Evolutionary conservation across 1,140 invertebrate genomes (phyloP).

Genomic region (Drosophila subpulchrella): DNA sequence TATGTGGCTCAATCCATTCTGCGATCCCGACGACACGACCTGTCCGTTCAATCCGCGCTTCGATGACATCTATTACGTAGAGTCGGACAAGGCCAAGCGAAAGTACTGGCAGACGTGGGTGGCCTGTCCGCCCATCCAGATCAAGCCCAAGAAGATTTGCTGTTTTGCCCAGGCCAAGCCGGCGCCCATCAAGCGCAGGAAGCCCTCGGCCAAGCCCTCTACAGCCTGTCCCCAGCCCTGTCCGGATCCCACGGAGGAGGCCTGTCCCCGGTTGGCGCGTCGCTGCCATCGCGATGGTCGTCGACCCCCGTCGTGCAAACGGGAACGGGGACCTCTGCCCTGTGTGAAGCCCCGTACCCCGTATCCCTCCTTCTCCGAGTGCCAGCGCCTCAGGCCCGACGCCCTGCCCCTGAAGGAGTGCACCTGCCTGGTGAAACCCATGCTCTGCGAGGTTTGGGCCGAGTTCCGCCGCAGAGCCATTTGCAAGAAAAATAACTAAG

Average conservation of each 20-base stretch:
- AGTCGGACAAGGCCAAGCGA: conserved; percentile 73
- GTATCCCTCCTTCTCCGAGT: conserved; percentile 63
- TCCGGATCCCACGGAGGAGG: fast-evolving
- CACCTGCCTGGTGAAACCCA: conserved; percentile 34
- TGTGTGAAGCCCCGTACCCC: conserved; percentile 60
- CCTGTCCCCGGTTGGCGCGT: conserved; percentile 28
- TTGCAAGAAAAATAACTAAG: conserved; percentile 2
- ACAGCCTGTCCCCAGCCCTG: conserved; percentile 46
- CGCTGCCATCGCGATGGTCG: conserved; percentile 53
- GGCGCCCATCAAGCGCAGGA: conserved; percentile 52
- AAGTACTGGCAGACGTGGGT: conserved; percentile 81
- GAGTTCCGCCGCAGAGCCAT: conserved; percentile 23
- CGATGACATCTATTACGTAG: conserved; percentile 75
- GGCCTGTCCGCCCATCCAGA: conserved; percentile 57
- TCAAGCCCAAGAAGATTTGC: conserved; percentile 69
- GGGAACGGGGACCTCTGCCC: neutral
- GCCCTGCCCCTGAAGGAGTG: conserved; percentile 43
- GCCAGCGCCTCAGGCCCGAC: conserved; percentile 4
- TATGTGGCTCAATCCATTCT: conserved; percentile 70
- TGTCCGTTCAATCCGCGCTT: conserved; percentile 71
- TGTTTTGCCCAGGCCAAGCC: conserved; percentile 33
- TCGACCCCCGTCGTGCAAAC: conserved; percentile 33
- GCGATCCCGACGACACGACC: conserved; percentile 37
- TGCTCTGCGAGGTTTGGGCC: conserved; percentile 62
- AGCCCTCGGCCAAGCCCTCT: conserved; percentile 19